Evolutionary conservation across 2,797 vertebrate genomes (phyloP).

Genomic region (Phoeniculus purpureus): DNA sequence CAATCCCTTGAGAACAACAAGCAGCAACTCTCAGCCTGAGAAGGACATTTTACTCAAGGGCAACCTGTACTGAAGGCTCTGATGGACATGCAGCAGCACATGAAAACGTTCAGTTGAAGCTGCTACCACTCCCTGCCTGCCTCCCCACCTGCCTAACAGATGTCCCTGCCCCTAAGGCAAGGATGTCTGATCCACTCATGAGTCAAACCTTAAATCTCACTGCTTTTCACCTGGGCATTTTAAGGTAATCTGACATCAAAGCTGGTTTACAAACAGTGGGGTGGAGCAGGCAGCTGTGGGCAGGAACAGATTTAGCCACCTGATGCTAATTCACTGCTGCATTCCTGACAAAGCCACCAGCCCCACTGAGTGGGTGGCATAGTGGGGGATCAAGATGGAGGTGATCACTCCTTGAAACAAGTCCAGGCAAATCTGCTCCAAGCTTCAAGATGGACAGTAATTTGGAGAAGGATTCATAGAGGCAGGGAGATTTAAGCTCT

Average conservation of each 20-base stretch:
- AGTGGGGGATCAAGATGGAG: not conserved
- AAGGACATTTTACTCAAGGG: not conserved
- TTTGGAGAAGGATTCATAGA: not conserved
- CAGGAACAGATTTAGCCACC: not conserved
- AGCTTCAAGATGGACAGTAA: not conserved
- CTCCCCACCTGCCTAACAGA: not conserved
- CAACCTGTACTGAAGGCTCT: not conserved
- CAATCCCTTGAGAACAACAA: not conserved
- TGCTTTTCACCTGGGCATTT: rapidly evolving
- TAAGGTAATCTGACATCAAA: not conserved
- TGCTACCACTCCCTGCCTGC: not conserved
- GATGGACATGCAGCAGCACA: not conserved
- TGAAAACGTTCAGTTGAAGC: not conserved
- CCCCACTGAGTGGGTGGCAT: rapidly evolving
- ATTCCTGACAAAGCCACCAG: rapidly evolving
- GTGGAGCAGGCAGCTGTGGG: not conserved
- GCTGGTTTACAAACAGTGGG: not conserved
- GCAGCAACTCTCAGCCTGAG: not conserved
- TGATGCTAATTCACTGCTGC: not conserved
- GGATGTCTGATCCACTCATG: slow-evolving; percentile 10
- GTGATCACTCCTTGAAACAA: not conserved
- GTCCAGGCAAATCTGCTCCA: not conserved
- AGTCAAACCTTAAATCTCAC: not conserved
- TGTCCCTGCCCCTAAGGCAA: slow-evolving; percentile 6
- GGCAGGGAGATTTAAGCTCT: not conserved